These are phyloP conservation scores for Leucania comma DNA, from an alignment of 2,888 invertebrate genomes.

Conservation along the genomic window DNA sequence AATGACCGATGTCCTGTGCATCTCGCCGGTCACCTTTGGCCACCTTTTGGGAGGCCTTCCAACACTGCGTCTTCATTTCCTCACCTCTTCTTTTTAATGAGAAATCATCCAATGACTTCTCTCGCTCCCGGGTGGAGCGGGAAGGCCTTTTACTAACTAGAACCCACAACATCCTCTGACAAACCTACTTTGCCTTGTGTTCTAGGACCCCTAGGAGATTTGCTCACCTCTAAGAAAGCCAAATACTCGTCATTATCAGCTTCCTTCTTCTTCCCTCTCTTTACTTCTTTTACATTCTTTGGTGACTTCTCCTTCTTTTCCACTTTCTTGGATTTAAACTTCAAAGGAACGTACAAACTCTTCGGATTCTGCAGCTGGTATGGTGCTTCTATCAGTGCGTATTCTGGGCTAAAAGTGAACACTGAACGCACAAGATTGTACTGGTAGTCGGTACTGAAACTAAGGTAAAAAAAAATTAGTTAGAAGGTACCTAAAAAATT, in stretches of 20 bases:
- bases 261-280: conserved; percentile 79
- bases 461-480: conserved; percentile 49
- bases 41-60: too few relatives aligned
- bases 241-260: conserved; percentile 77
- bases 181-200: too few relatives aligned
- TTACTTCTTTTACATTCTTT: conserved; percentile 63
- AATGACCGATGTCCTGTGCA: too few relatives aligned
- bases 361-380: conserved; percentile 81
- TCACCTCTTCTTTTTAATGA: too few relatives aligned
- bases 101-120: too few relatives aligned
- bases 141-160: too few relatives aligned
- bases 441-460: conserved; percentile 86
- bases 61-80: too few relatives aligned
- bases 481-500: background rate
- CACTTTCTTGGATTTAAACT: conserved; percentile 72
- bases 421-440: conserved; percentile 83
- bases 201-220: too few relatives aligned
- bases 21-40: too few relatives aligned
- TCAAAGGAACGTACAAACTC: conserved; percentile 72
- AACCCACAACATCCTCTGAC: too few relatives aligned
- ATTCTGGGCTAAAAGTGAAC: conserved; percentile 82
- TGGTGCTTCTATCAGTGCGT: conserved; percentile 77
- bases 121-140: too few relatives aligned
- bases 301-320: conserved; percentile 68
- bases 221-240: conserved; percentile 78